phyloP scores from a whole-genome alignment of 2,113 vertebrate genomes.

The Lutjanus erythropterus region DNA sequence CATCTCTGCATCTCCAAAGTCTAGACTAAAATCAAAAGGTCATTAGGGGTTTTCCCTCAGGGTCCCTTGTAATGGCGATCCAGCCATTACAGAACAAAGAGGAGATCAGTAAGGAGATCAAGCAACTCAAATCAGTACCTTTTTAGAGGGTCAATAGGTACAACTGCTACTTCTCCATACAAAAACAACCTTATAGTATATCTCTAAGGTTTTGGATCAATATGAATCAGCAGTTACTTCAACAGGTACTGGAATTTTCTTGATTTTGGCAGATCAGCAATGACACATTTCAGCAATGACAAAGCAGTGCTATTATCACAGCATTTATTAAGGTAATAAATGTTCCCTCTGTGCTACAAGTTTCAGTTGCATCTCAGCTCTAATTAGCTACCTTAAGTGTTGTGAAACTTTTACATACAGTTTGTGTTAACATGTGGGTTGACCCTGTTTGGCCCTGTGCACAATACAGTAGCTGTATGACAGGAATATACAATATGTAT shows the following conservation, averaged over 20 bases:
- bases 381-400: conserved; percentile 5
- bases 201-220: conserved; percentile 24
- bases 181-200: neutral
- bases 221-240: conserved; percentile 23
- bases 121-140: conserved; percentile 40
- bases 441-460: neutral
- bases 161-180: conserved; percentile 7
- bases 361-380: neutral
- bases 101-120: conserved; percentile 50
- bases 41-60: conserved; percentile 41
- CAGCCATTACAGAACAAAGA: conserved; percentile 27
- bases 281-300: neutral
- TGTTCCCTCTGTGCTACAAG: neutral
- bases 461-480: neutral
- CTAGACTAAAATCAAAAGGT: conserved; percentile 58
- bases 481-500: conserved; percentile 6
- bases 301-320: conserved; percentile 3
- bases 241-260: conserved; percentile 1
- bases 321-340: conserved; percentile 16
- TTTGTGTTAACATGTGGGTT: neutral
- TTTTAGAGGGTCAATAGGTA: conserved; percentile 33
- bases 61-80: conserved; percentile 24
- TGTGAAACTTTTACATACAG: neutral
- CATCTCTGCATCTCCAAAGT: conserved; percentile 33
- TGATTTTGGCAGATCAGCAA: conserved; percentile 3